Conservation (phyloP, 1,140 invertebrate species). For the Uloborus diversus region DNA sequence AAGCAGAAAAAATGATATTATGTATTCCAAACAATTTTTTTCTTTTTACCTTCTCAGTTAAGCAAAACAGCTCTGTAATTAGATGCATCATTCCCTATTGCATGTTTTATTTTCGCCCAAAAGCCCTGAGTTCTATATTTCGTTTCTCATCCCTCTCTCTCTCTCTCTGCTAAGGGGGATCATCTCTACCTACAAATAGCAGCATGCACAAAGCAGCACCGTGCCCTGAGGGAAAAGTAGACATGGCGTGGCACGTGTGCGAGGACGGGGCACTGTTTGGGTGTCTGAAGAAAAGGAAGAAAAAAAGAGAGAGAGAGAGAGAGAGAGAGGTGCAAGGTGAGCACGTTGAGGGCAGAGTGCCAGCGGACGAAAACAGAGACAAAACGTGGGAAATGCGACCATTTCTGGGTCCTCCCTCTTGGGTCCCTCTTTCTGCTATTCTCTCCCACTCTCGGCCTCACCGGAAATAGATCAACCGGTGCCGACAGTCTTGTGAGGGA, state of each 20-base stretch:
- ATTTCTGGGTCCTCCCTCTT: constrained; percentile 16
- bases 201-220: too few species aligned
- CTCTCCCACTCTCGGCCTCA: constrained; percentile 9
- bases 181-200: too few species aligned
- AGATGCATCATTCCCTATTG: too few species aligned
- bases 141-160: too few species aligned
- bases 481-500: neutral
- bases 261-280: constrained; percentile 46
- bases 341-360: constrained; percentile 44
- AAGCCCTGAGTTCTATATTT: too few species aligned
- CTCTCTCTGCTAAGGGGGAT: too few species aligned
- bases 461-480: constrained; percentile 54
- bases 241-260: neutral
- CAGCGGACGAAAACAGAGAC: constrained; percentile 55
- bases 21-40: too few species aligned
- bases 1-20: too few species aligned
- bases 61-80: too few species aligned
- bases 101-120: too few species aligned
- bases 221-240: neutral
- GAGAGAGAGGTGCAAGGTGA: constrained; percentile 53
- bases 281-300: constrained; percentile 8
- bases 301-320: too few species aligned
- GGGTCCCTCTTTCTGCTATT: neutral
- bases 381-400: constrained; percentile 51
- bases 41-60: too few species aligned